Evolutionary conservation across 2,888 invertebrate species (phyloP).

Genomic region (Lepidochitona cinerea): DNA sequence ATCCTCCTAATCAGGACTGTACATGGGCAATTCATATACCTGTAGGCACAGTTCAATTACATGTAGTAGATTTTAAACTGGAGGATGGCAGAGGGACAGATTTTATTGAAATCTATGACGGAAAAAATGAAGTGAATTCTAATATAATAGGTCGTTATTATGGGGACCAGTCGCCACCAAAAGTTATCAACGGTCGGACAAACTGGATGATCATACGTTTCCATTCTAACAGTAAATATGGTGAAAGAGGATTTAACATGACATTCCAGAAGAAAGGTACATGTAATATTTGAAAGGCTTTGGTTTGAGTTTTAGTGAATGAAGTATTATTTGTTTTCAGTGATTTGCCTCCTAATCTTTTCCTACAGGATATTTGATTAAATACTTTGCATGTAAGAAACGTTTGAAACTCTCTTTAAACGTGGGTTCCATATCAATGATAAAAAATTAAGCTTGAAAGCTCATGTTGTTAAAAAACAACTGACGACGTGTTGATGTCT

Average conservation of each 20-base stretch:
- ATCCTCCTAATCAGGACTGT: constrained; percentile 41
- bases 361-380: too few relatives aligned
- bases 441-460: too few relatives aligned
- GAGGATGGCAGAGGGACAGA: constrained; percentile 35
- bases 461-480: too few relatives aligned
- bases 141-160: constrained; percentile 39
- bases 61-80: constrained; percentile 32
- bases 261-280: constrained; percentile 55
- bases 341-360: too few relatives aligned
- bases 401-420: too few relatives aligned
- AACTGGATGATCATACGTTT: constrained; percentile 44
- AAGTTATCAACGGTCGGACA: constrained; percentile 40
- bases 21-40: constrained; percentile 43
- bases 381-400: too few relatives aligned
- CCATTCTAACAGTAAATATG: constrained; percentile 28
- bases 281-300: too few relatives aligned
- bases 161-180: constrained; percentile 30
- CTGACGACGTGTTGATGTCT: too few relatives aligned
- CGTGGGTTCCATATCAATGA: too few relatives aligned
- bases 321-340: too few relatives aligned
- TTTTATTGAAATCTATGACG: constrained; percentile 47
- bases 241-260: constrained; percentile 47
- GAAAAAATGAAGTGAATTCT: constrained; percentile 31
- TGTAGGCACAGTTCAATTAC: constrained; percentile 38
- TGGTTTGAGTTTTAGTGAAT: too few relatives aligned